Percentiles rank a stretch among this genome's conserved stretches.
Evolutionary conservation across 2,113 vertebrate species (phyloP).

Genomic region (Pionites leucogaster): DNA sequence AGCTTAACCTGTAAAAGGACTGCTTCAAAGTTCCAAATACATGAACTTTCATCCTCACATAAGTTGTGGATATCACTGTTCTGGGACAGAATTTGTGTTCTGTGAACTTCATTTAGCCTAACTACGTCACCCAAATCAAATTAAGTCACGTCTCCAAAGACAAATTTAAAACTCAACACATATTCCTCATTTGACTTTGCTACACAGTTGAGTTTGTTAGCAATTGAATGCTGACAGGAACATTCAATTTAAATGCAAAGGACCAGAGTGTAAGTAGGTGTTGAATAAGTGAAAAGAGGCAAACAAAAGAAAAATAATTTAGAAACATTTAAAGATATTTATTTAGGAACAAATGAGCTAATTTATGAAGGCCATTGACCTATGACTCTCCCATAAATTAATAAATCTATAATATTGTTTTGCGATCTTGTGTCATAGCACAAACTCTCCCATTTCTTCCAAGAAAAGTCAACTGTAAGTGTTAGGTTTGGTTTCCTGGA

Average conservation of each 20-base stretch:
- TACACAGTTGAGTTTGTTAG: neutral
- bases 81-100: neutral
- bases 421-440: neutral
- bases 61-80: neutral
- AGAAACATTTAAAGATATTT: neutral
- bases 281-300: neutral
- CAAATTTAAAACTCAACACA: constrained; percentile 11
- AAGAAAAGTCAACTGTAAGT: neutral
- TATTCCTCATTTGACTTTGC: constrained; percentile 5
- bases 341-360: neutral
- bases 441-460: neutral
- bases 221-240: constrained; percentile 25
- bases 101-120: neutral
- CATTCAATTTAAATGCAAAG: neutral
- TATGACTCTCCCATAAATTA: neutral
- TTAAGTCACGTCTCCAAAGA: constrained; percentile 26
- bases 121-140: neutral
- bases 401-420: neutral
- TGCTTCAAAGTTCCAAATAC: neutral
- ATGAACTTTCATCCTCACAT: neutral
- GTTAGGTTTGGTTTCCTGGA: neutral
- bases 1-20: neutral
- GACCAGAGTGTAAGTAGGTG: neutral
- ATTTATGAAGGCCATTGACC: neutral
- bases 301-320: neutral